These are phyloP conservation scores for Trematocara macrostoma DNA, from an alignment of 2,113 vertebrate species.

Conservation along the genomic window DNA sequence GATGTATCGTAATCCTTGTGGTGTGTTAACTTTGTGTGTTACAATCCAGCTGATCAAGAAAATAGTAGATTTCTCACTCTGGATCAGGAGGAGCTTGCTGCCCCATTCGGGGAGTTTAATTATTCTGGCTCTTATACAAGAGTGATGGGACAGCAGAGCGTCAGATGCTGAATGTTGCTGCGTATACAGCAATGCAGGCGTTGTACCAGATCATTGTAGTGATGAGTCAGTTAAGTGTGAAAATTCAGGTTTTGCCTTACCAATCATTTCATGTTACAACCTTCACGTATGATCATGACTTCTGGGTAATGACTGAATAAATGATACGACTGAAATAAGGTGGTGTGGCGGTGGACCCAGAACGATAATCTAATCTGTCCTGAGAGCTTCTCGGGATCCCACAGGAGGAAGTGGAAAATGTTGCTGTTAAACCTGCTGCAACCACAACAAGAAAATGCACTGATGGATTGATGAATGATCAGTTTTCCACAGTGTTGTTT, in stretches of 20 bases:
- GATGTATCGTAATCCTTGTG: rapidly evolving
- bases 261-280: neutral
- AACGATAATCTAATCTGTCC: rapidly evolving
- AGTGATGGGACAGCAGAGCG: neutral
- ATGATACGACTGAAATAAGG: neutral
- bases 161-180: neutral
- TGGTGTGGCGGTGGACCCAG: neutral
- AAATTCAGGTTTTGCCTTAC: neutral
- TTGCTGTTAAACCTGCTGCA: neutral
- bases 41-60: neutral
- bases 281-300: neutral
- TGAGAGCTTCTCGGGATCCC: neutral
- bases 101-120: neutral
- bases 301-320: neutral
- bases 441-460: neutral
- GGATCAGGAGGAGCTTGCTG: rapidly evolving
- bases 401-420: neutral
- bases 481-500: neutral
- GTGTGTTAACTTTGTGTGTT: neutral
- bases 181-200: rapidly evolving
- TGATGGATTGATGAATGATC: neutral
- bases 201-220: neutral
- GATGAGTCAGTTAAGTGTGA: neutral
- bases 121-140: neutral
- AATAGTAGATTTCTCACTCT: neutral